Evolutionary conservation across 2,113 vertebrate species (phyloP).

Genomic region (Coturnix japonica): DNA sequence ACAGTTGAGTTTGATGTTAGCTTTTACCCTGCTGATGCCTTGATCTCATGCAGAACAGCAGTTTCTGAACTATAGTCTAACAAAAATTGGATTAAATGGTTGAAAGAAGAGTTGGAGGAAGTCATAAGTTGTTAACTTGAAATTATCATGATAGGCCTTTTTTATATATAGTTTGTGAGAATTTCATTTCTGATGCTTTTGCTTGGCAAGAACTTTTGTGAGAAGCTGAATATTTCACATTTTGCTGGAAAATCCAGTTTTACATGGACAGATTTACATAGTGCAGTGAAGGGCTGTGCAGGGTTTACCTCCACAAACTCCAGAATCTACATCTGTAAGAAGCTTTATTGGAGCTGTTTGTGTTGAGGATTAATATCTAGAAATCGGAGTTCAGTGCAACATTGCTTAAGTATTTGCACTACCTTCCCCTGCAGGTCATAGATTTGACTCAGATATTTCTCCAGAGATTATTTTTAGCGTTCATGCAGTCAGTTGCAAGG

Average conservation of each 20-base stretch:
- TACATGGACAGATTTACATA: neutral
- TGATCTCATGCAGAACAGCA: neutral
- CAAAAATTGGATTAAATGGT: neutral
- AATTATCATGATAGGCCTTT: neutral
- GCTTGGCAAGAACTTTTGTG: neutral
- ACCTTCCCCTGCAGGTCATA: neutral
- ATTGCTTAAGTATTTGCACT: neutral
- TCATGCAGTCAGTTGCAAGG: neutral
- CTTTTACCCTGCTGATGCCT: neutral
- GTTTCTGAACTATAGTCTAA: neutral
- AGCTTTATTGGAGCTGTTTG: neutral
- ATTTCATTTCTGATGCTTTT: neutral
- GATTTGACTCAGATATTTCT: neutral
- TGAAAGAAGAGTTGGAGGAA: neutral
- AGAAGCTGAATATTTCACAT: neutral
- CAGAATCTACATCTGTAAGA: neutral
- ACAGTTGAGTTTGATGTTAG: neutral
- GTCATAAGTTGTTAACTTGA: neutral
- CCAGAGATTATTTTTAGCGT: neutral
- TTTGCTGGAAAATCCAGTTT: neutral
- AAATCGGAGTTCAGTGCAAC: neutral
- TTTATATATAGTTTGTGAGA: neutral
- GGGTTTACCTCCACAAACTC: neutral
- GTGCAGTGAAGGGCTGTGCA: neutral
- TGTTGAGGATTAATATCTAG: fast-evolving